Percentiles rank a stretch among this genome's conserved stretches.
These are phyloP conservation scores for Macroramphosus scolopax DNA, from an alignment of 2,797 vertebrate species.

Conservation along the genomic window DNA sequence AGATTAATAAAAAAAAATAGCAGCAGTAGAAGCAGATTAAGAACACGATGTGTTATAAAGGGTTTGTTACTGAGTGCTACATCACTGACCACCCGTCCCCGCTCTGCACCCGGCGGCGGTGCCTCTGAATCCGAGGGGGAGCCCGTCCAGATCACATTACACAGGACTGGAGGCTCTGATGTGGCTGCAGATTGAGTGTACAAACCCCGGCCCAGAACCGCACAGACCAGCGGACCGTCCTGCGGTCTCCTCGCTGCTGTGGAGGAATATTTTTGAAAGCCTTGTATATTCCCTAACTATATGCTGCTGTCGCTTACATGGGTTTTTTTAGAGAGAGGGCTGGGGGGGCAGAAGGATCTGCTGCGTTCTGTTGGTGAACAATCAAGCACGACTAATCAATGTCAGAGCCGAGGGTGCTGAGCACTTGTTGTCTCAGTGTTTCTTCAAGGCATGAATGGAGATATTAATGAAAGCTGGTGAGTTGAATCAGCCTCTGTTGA, in stretches of 20 bases:
- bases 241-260: conserved; percentile 68
- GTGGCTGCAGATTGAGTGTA: conserved; percentile 70
- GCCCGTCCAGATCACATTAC: conserved; percentile 70
- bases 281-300: conserved; percentile 62
- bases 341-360: conserved; percentile 21
- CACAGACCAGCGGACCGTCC: conserved; percentile 57
- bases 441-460: background rate
- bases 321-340: conserved; percentile 3
- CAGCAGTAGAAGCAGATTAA: conserved; percentile 6
- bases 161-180: conserved; percentile 68
- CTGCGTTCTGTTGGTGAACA: conserved; percentile 16
- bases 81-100: conserved; percentile 59
- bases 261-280: conserved; percentile 71
- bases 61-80: conserved; percentile 53
- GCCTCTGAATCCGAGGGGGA: conserved; percentile 59
- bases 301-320: conserved; percentile 64
- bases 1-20: conserved; percentile 1
- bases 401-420: conserved; percentile 24
- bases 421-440: no score
- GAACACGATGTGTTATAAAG: conserved; percentile 24
- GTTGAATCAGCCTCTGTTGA: no score
- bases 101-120: conserved; percentile 47
- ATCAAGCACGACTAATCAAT: conserved; percentile 17
- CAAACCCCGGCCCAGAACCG: conserved; percentile 67
- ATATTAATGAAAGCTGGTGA: conserved; percentile 5